Base-by-base conservation (phyloP, 2,113 vertebrate genomes). In the Prunella fulvescens region DNA sequence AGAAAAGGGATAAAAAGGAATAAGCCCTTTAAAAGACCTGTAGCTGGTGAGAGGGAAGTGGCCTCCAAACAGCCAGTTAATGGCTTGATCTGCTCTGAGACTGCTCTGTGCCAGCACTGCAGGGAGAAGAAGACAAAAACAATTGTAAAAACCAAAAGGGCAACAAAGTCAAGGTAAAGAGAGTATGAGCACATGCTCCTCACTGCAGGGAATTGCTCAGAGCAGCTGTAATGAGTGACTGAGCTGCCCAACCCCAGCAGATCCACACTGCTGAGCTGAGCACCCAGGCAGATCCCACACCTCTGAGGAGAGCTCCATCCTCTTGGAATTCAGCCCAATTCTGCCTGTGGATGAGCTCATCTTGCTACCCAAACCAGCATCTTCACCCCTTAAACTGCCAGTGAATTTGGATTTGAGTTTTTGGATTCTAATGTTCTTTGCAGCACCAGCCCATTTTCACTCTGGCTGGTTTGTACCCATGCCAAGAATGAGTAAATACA, bases 1-100 rank as follows among this genome's bases (percentile, higher is more conserved):
- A 94, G 80, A 66, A 84, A 44, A 62, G 50, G 50, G 77, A 92
- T 90, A 86, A 96, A 88, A 91, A 74, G 39, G 78, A 91, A 56
- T 69, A 90, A 93, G 47, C 24, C 67, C 47, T 26, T 86, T 71
- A 54, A 81, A 88, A 70, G 40, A 64, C 31, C 31, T 37, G 29
- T 42, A 62, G 57, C 11, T 84, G 60, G 62, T 81, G 79, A 90
- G 79, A 81, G 42, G 40, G 28, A 77, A 90, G 81, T 45, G 45
- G 66, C 54, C 66, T 85, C 70, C 54, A 42, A 60, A 39, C 7
- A 73, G 57, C 14, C 72, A 66, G 15, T 40, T 80, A 51, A 77
- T 35, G 29, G 56, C 19, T 51, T 37, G 33, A 40, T 82, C 84
- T 87, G 58, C 74, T 86, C 70, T 66, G 47, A 90, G 47, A 26